A percentile compares a stretch with the other conserved stretches of the same genome.
phyloP scores from a whole-genome alignment of 2,797 vertebrate species.

The Anguilla obscura region DNA sequence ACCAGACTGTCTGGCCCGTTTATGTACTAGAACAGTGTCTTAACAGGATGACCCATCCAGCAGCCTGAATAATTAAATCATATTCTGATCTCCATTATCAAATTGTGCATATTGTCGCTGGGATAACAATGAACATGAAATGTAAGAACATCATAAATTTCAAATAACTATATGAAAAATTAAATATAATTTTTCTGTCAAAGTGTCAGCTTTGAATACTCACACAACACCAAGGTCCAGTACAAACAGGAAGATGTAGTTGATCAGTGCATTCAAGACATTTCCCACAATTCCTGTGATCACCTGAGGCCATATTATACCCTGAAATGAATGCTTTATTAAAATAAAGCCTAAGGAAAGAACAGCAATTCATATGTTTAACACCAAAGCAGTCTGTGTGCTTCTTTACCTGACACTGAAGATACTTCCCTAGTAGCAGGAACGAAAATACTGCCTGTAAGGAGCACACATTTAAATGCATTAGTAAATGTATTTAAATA shows the following conservation, averaged over 20 bases:
- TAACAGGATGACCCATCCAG: too few relatives aligned
- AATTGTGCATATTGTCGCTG: too few relatives aligned
- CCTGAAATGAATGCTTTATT: slow-evolving; percentile 66
- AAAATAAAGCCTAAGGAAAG: not conserved
- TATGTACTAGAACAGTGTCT: too few relatives aligned
- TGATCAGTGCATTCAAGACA: slow-evolving; percentile 79
- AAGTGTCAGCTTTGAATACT: slow-evolving; percentile 64
- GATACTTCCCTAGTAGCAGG: slow-evolving; percentile 60
- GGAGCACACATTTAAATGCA: slow-evolving; percentile 20
- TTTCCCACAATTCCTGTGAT: slow-evolving; percentile 80
- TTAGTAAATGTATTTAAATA: not conserved
- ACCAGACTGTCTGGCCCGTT: too few relatives aligned
- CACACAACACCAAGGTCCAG: slow-evolving; percentile 84
- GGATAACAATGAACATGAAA: not conserved
- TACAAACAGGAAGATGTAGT: slow-evolving; percentile 77
- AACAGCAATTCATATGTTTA: not conserved
- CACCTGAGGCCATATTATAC: slow-evolving; percentile 84
- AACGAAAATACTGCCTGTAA: slow-evolving; percentile 69
- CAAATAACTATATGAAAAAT: not conserved
- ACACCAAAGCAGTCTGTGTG: not conserved
- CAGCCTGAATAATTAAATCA: too few relatives aligned
- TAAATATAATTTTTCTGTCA: not conserved
- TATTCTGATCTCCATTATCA: too few relatives aligned
- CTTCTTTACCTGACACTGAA: slow-evolving; percentile 58
- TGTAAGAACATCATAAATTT: not conserved